Evolutionary conservation across 2,888 invertebrate species (phyloP).

Genomic region (Drosophila eohydei): DNA sequence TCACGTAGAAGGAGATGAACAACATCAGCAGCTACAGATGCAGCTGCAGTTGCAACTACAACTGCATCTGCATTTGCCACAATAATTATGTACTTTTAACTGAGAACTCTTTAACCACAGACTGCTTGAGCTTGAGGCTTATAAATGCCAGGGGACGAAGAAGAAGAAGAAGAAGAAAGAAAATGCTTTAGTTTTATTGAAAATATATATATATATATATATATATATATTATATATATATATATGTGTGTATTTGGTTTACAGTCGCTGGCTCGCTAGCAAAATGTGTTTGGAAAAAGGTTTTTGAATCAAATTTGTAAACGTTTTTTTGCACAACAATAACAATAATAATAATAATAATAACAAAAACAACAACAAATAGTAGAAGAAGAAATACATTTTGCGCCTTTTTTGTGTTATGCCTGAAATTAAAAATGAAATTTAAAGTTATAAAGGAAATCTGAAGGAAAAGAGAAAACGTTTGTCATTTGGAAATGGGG

Average conservation of each 20-base stretch:
- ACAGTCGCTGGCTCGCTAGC: constrained; percentile 23
- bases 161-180: neutral
- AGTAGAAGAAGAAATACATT: neutral
- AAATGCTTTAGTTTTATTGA: constrained; percentile 11
- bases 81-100: constrained; percentile 38
- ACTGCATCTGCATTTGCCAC: constrained; percentile 13
- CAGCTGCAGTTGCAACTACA: neutral
- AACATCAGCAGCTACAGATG: constrained; percentile 21
- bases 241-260: constrained; percentile 38
- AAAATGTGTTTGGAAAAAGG: constrained; percentile 43
- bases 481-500: constrained; percentile 6
- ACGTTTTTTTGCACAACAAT: constrained; percentile 51
- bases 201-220: neutral
- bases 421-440: constrained; percentile 47
- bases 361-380: constrained; percentile 6
- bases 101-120: constrained; percentile 27
- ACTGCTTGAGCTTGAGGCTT: constrained; percentile 40
- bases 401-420: constrained; percentile 64
- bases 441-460: constrained; percentile 41
- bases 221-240: constrained; percentile 14
- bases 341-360: neutral
- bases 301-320: constrained; percentile 68
- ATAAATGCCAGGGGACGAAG: neutral
- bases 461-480: constrained; percentile 19
- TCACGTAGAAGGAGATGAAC: neutral